Base-by-base conservation (phyloP, 2,797 vertebrate species). In the Anableps anableps region DNA sequence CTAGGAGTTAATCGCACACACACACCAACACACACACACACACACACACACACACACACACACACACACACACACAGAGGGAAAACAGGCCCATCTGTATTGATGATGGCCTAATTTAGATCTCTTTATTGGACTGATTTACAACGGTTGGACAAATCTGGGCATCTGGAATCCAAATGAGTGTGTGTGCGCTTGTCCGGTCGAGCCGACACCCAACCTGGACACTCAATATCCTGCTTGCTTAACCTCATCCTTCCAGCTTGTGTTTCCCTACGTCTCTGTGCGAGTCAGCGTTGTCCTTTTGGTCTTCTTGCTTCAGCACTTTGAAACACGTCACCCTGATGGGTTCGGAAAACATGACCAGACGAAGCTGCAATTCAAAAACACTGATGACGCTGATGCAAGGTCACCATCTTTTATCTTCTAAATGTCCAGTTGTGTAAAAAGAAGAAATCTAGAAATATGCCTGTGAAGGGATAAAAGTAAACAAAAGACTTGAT, bases 21-120 rank as follows among this genome's bases (percentile, higher is more conserved):
- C 75, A 81, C 83, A 80, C 78, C 80, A 34, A 62, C 74, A 43
- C 74, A 31, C 53, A 45, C 38, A 48, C 82, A 74, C 71, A 66
- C 43, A 48, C 82, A 77, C 75, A 66, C 80, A 53, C 64, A 78
- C 62, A 75, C 82, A 74, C 74, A 74, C 76, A 72, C 48, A 60
- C 73, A 75, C 47, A 75, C 53, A 41, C 26, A 5, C 64, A 53
- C 34, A 45, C 68, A 58, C 47, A 34, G 41, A 45, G 70, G 78
- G 86, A 82, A 81, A 80, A 86, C 88, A 83, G 88, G 84, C 90
- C 91, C 92, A 94, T 94, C 92, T 93, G 91, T 91, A 93, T 92
- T 93, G 91, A 94, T 93, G 92, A 94, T 92, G 89, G 91, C 90
- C 92, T 93, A 93, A 93, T 93, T 93, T 94, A 92, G 91, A 92